phyloP scores from a whole-genome alignment of 2,113 vertebrate species.

The Sinocyclocheilus anophthalmus region DNA sequence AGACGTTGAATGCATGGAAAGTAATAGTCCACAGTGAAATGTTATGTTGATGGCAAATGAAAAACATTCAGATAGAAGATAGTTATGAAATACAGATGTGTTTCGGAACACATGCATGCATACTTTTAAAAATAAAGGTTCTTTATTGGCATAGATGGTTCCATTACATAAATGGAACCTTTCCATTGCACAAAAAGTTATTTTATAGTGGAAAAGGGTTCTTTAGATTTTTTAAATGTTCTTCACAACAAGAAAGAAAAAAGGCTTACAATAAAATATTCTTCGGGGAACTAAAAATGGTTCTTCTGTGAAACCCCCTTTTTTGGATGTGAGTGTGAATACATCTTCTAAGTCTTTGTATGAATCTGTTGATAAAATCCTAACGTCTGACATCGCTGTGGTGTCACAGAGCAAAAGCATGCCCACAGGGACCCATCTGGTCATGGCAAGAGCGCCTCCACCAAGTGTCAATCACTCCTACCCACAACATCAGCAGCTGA shows the following conservation, averaged over 20 bases:
- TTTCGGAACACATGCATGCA: no score
- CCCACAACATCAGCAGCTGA: conserved; percentile 55
- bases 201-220: not conserved
- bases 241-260: no score
- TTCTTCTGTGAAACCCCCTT: not conserved
- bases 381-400: conserved; percentile 12
- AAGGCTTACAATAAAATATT: no score
- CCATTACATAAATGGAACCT: not conserved
- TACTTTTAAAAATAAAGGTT: not conserved
- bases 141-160: not conserved
- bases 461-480: conserved; percentile 68
- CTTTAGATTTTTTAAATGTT: not conserved
- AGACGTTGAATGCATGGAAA: conserved; percentile 45
- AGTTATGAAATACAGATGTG: not conserved
- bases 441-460: conserved; percentile 52
- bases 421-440: conserved; percentile 68
- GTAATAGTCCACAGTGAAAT: conserved; percentile 63
- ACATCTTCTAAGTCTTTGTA: not conserved
- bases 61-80: conserved; percentile 47
- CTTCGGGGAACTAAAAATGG: not conserved
- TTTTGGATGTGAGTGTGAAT: not conserved
- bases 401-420: conserved; percentile 55
- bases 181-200: not conserved
- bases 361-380: conserved; percentile 26
- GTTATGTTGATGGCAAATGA: conserved; percentile 72